A percentile compares a stretch with the other conserved stretches of the same genome.
These are phyloP conservation scores for Mayetiola destructor DNA, from an alignment of 2,888 invertebrate species.

Conservation along the genomic window DNA sequence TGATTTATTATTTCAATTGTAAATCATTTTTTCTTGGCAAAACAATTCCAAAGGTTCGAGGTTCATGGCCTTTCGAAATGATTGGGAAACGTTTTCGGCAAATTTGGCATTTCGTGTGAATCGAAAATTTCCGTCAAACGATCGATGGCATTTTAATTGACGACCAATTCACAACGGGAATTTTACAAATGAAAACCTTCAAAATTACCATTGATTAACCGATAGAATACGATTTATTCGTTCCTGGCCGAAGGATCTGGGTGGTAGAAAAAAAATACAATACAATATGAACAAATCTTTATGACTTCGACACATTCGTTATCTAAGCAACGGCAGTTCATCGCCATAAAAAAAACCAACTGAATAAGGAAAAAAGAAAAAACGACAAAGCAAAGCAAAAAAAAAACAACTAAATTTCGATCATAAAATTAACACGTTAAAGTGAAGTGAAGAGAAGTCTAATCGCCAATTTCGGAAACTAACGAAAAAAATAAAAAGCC, in stretches of 20 bases:
- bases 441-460: slow-evolving; percentile 2
- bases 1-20: not conserved
- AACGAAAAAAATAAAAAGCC: not conserved
- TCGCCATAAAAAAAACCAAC: slow-evolving; percentile 6
- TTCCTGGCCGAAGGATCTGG: too few relatives aligned
- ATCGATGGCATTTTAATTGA: too few relatives aligned
- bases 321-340: not conserved
- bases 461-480: not conserved
- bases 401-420: too few relatives aligned
- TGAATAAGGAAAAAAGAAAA: too few relatives aligned
- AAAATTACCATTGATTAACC: too few relatives aligned
- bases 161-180: too few relatives aligned
- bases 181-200: too few relatives aligned
- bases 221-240: too few relatives aligned
- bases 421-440: slow-evolving; percentile 12
- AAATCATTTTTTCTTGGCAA: not conserved
- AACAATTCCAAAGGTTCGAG: not conserved
- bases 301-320: not conserved
- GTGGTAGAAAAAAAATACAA: too few relatives aligned
- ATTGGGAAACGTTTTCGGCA: not conserved
- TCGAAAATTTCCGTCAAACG: too few relatives aligned
- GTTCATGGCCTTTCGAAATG: not conserved
- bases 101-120: not conserved
- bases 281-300: too few relatives aligned
- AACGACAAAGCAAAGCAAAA: too few relatives aligned